Evolutionary conservation across 92 coral and sea anemone species (phyloP), one percentile per base, ranked within the genome.

Genomic region (Heteractis magnifica): DNA sequence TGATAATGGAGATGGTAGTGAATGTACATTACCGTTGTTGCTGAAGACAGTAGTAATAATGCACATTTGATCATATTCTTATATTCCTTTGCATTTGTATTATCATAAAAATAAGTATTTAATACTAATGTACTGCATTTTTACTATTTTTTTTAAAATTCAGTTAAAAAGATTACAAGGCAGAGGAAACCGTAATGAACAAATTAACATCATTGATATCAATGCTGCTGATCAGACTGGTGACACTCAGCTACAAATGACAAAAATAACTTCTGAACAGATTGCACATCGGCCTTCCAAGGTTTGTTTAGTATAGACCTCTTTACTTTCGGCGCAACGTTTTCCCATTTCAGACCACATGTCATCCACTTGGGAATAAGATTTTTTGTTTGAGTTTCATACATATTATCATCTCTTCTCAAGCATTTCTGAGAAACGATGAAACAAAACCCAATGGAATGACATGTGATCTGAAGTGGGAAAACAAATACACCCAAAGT

Each of bases 171-270:
- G 87, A 77, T 87, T 93, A 52, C 90, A 89, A 73, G 98, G 98
- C 4, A 91, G 79, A 55, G 80, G 88, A 58, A 91, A 91, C 21
- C 94, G 93, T 50, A 75, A 82, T 0, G 98, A 91, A 73, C 86
- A 89, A 81, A 89, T 93, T 65, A 89, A 87, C 86, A 91, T 93
- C 34, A 92, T 93, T 5, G 98, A 93, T 48, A 89, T 93, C 21
- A 89, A 85, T 81, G 98, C 98, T 9, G 90, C 89, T 18, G 98
- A 93, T 48, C 98, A 93, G 85, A 83, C 90, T 64, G 90, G 90
- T 16, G 88, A 93, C 68, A 53, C 90, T 7, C 89, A 90, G 48
- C 86, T 83, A 34, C 85, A 87, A 81, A 26, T 87, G 77, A 86
- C 93, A 4, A 93, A 91, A 83, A 81, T 88, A 75, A 92, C 91